Conservation (phyloP, 2,797 vertebrate species). For the Pseudochirops cupreus region DNA sequence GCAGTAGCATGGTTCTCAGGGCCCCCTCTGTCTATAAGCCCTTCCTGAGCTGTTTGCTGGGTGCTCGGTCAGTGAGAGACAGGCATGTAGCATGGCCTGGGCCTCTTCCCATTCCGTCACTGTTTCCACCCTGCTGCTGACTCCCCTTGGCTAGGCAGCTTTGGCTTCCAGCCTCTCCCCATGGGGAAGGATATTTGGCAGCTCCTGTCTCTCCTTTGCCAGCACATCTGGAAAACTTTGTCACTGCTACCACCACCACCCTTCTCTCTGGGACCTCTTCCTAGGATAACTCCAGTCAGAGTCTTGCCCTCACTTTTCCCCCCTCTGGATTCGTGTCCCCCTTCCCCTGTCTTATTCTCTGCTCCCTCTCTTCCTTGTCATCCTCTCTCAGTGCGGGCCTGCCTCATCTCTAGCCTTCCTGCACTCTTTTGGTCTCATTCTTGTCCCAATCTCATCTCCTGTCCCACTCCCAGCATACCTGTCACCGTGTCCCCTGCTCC, state of each 20-base stretch:
- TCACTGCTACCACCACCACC: background rate
- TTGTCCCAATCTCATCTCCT: background rate
- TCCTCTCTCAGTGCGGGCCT: background rate
- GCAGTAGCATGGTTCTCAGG: background rate
- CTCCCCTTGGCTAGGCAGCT: background rate
- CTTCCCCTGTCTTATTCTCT: background rate
- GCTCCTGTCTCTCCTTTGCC: constrained; percentile 17
- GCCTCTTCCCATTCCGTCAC: constrained; percentile 35
- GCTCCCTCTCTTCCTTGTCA: background rate
- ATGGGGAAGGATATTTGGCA: constrained; percentile 51
- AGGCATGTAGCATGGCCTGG: background rate
- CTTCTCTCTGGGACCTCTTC: constrained; percentile 11
- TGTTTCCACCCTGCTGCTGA: constrained; percentile 61
- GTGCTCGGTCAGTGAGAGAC: background rate
- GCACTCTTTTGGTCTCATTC: background rate
- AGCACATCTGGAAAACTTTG: constrained; percentile 59
- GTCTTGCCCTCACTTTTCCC: background rate
- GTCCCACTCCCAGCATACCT: background rate
- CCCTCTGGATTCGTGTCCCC: background rate
- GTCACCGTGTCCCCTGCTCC: background rate
- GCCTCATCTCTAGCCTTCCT: background rate
- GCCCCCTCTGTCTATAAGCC: background rate
- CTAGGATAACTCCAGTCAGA: constrained; percentile 3
- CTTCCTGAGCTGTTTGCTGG: constrained; percentile 17
- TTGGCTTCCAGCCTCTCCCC: constrained; percentile 12